phyloP scores from a whole-genome alignment of 2,888 invertebrate species.

The Dromius quadrimaculatus region DNA sequence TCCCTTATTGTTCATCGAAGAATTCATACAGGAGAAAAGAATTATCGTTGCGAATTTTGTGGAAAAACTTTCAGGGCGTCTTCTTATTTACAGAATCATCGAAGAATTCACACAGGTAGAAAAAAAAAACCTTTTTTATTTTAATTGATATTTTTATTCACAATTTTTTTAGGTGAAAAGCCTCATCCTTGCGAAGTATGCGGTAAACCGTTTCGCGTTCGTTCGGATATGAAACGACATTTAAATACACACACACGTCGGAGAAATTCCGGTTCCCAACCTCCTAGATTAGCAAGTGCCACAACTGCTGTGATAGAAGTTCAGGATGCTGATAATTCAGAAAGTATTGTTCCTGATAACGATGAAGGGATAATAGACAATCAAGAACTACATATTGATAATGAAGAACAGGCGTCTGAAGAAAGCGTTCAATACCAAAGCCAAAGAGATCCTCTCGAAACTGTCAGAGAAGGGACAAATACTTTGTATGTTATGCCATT shows the following conservation, averaged over 20 bases:
- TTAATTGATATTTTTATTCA: slow-evolving; percentile 3
- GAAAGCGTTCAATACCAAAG: slow-evolving; percentile 61
- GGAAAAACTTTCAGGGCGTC: slow-evolving; percentile 87
- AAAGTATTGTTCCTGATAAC: slow-evolving; percentile 59
- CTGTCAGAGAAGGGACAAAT: slow-evolving; percentile 64
- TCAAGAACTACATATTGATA: slow-evolving; percentile 60
- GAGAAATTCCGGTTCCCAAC: slow-evolving; percentile 50
- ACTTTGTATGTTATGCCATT: slow-evolving; percentile 66
- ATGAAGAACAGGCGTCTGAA: slow-evolving; percentile 59
- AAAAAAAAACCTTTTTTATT: background rate
- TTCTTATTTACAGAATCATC: slow-evolving; percentile 86
- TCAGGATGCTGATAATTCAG: slow-evolving; percentile 55
- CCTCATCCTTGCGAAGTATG: slow-evolving; percentile 83
- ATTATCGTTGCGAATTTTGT: slow-evolving; percentile 89
- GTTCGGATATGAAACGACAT: slow-evolving; percentile 87
- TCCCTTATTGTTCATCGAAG: slow-evolving; percentile 86
- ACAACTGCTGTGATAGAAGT: slow-evolving; percentile 56
- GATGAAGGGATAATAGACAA: slow-evolving; percentile 60
- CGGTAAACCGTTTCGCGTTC: slow-evolving; percentile 84
- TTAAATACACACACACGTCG: slow-evolving; percentile 75
- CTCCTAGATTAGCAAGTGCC: slow-evolving; percentile 54
- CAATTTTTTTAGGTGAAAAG: slow-evolving; percentile 73
- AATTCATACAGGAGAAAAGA: slow-evolving; percentile 88
- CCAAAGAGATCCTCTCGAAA: slow-evolving; percentile 66
- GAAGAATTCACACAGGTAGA: slow-evolving; percentile 85